A percentile compares a stretch with the other conserved stretches of the same genome.
Evolutionary conservation across 2,888 invertebrate species (phyloP).

Genomic region (Himalopsyche japonica): DNA sequence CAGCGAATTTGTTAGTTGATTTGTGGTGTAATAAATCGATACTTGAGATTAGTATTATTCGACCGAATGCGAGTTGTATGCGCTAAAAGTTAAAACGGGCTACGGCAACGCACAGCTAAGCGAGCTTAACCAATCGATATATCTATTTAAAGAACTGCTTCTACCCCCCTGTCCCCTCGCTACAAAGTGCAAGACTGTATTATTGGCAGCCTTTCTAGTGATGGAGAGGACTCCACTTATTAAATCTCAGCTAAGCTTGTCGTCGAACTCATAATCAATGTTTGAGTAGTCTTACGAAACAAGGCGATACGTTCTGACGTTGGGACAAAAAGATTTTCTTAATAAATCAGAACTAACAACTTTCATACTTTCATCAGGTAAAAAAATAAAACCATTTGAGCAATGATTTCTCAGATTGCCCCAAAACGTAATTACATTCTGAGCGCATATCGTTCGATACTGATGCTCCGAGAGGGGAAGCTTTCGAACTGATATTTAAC

Average conservation of each 20-base stretch:
- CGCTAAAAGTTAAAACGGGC: not conserved
- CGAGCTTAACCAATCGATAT: not conserved
- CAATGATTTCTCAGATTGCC: no score
- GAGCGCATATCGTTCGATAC: no score
- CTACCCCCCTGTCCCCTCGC: not conserved
- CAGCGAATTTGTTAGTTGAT: not conserved
- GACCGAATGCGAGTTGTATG: not conserved
- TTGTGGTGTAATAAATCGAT: not conserved
- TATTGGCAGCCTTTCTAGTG: not conserved
- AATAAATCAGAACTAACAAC: no score
- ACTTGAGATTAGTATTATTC: not conserved
- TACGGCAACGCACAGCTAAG: not conserved
- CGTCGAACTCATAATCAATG: not conserved
- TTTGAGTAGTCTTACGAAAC: not conserved
- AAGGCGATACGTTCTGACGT: no score
- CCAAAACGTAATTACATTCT: no score
- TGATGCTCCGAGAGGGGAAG: no score
- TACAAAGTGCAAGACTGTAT: not conserved
- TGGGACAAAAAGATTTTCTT: no score
- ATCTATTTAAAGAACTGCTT: not conserved
- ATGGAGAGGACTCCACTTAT: not conserved
- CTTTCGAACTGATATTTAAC: no score
- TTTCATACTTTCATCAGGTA: no score
- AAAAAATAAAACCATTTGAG: no score
- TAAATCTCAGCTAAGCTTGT: not conserved